Percentiles rank a stretch among this genome's conserved stretches.
Evolutionary conservation across 2,113 vertebrate genomes (phyloP).

Genomic region (Mus musculus): DNA sequence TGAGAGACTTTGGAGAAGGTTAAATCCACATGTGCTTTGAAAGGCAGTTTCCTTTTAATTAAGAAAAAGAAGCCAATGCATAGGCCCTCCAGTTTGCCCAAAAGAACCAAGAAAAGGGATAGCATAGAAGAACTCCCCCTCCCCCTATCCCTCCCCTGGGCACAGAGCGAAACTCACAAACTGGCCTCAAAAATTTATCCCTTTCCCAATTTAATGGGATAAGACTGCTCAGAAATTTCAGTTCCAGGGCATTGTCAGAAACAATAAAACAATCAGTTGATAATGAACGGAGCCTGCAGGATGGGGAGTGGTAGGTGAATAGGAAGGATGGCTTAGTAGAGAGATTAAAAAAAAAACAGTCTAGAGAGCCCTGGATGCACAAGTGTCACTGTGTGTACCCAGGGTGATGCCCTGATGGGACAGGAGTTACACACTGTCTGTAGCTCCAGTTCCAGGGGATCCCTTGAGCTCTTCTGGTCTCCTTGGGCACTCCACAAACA

Average conservation of each 20-base stretch:
- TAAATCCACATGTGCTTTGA: not conserved
- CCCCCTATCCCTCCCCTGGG: not conserved
- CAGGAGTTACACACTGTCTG: not conserved
- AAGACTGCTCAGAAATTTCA: constrained; percentile 50
- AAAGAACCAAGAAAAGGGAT: not conserved
- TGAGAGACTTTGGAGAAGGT: not conserved
- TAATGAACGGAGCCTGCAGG: not conserved
- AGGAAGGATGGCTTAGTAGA: not conserved
- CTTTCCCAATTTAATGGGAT: constrained; percentile 45
- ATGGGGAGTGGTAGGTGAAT: not conserved
- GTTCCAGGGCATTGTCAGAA: constrained; percentile 16
- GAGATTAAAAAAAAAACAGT: not conserved
- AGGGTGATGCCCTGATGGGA: not conserved
- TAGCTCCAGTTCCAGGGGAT: not conserved
- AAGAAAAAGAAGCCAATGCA: constrained; percentile 27
- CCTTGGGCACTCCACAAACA: not conserved
- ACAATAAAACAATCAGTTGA: not conserved
- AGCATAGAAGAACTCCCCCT: not conserved
- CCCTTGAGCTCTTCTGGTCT: not conserved
- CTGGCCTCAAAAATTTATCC: constrained; percentile 41
- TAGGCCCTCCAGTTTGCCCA: not conserved
- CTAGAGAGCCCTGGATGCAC: not conserved
- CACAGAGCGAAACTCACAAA: constrained; percentile 12
- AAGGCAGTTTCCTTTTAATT: not conserved
- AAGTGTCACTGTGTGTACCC: not conserved